Evolutionary conservation across 1,140 invertebrate species (phyloP), one percentile per base, ranked within the genome.

Genomic region (Theocolax elegans): DNA sequence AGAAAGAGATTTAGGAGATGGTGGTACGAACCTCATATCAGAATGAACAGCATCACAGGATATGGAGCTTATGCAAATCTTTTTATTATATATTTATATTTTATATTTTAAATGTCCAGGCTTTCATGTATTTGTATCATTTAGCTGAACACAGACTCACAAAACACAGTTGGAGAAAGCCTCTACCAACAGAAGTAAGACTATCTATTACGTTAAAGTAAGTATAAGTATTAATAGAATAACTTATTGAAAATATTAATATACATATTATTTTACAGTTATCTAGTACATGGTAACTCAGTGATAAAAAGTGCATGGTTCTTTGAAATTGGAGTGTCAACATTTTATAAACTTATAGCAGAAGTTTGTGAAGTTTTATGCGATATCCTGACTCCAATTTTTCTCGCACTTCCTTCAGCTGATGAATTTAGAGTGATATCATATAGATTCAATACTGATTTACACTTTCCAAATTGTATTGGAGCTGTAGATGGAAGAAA

Each of bases 401-500:
- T n/a, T 35, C 10, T 56, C 10, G 3, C 2, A 29, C 17, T 31
- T n/a, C 53, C 53, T 31, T 31, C 53, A 12, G 13, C 27, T 31
- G 25, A 29, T 10, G 25, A 56, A 31, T 56, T 29, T 12, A 74
- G 73, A 67, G n/a, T 53, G 29, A 79, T 83, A 65, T 74, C 75
- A 38, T 59, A 76, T 35, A 74, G 75, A 6, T 83, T 82, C 75
- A 12, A 67, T 25, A 66, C 71, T n/a, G 75, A 72, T 59, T 77
- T 79, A 58, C 77, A 84, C 74, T 80, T 83, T 62, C 80, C 82
- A 15, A 77, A 83, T 67, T 83, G 78, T 67, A 56, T 83, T 4
- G 79, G 76, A 31, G 76, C 80, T 17, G 60, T 82, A 12, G 81
- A 81, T 67, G 79, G 77, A 15, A 86, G 84, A 71, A 79, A 85